Conservation (phyloP, 2,888 invertebrate genomes). For the Ephialtes manifestator region DNA sequence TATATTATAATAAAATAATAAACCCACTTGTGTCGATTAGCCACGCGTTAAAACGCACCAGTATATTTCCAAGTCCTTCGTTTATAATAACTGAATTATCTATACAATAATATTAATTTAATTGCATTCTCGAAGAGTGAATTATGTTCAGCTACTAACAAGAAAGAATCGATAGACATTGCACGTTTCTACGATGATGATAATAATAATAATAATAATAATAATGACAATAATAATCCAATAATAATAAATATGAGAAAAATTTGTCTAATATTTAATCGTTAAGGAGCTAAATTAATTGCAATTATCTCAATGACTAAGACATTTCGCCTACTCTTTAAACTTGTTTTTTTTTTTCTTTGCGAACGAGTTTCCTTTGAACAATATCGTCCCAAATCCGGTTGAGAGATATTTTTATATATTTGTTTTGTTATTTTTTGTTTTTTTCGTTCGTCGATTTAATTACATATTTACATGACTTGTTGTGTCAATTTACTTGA, state of each 20-base stretch:
- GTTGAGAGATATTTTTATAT: slow-evolving; percentile 23
- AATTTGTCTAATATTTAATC: slow-evolving; percentile 39
- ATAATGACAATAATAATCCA: slow-evolving; percentile 47
- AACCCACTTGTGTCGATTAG: slow-evolving; percentile 46
- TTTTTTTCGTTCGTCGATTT: slow-evolving; percentile 18
- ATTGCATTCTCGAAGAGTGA: slow-evolving; percentile 40
- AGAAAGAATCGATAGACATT: slow-evolving; percentile 53
- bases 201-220: slow-evolving; percentile 38
- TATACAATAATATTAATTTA: slow-evolving; percentile 75
- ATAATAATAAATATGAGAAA: slow-evolving; percentile 39
- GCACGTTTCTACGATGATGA: slow-evolving; percentile 55
- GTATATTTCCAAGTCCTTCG: slow-evolving; percentile 59
- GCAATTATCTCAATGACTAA: slow-evolving; percentile 27
- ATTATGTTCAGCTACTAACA: slow-evolving; percentile 39
- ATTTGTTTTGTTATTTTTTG: no score
- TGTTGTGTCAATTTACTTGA: slow-evolving; percentile 47
- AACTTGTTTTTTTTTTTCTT: slow-evolving; percentile 24
- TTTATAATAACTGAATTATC: slow-evolving; percentile 79
- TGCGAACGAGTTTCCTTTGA: slow-evolving; percentile 7
- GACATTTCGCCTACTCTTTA: slow-evolving; percentile 43
- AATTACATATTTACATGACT: slow-evolving; percentile 62
- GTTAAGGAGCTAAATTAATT: slow-evolving; percentile 60
- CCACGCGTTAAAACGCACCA: slow-evolving; percentile 63
- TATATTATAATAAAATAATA: slow-evolving; percentile 14
- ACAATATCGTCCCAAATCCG: slow-evolving; percentile 21